Conservation (phyloP, 2,888 invertebrate genomes). For the Sepiola atlantica region DNA sequence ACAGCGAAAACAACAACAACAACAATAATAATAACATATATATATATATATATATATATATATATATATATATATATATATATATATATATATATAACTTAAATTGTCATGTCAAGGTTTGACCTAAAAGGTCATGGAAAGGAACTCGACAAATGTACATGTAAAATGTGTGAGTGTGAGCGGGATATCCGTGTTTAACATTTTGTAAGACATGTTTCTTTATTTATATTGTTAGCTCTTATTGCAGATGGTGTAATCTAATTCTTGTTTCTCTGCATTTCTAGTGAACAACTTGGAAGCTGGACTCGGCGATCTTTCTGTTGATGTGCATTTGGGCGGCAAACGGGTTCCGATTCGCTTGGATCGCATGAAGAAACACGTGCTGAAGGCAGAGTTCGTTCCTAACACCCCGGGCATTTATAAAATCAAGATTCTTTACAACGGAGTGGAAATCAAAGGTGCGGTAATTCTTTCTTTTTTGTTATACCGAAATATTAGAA, state of each 20-base stretch:
- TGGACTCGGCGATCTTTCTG: conserved; percentile 92
- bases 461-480: conserved; percentile 36
- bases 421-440: conserved; percentile 76
- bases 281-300: conserved; percentile 89
- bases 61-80: too few relatives aligned
- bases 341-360: conserved; percentile 85
- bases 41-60: too few relatives aligned
- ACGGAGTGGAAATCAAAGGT: conserved; percentile 67
- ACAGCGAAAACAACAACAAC: too few relatives aligned
- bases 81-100: too few relatives aligned
- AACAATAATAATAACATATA: too few relatives aligned
- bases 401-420: conserved; percentile 89
- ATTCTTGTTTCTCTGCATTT: conserved; percentile 39
- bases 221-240: neutral
- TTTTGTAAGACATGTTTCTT: neutral
- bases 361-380: conserved; percentile 57
- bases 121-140: too few relatives aligned
- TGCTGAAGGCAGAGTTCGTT: conserved; percentile 82
- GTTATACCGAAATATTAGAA: neutral
- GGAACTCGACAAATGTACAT: too few relatives aligned
- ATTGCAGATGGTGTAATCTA: neutral
- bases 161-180: too few relatives aligned
- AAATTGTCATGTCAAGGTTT: too few relatives aligned
- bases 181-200: too few relatives aligned
- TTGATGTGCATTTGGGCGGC: conserved; percentile 88